These are phyloP conservation scores for Chiloscyllium punctatum DNA, from an alignment of 2,797 vertebrate genomes.

Conservation along the genomic window DNA sequence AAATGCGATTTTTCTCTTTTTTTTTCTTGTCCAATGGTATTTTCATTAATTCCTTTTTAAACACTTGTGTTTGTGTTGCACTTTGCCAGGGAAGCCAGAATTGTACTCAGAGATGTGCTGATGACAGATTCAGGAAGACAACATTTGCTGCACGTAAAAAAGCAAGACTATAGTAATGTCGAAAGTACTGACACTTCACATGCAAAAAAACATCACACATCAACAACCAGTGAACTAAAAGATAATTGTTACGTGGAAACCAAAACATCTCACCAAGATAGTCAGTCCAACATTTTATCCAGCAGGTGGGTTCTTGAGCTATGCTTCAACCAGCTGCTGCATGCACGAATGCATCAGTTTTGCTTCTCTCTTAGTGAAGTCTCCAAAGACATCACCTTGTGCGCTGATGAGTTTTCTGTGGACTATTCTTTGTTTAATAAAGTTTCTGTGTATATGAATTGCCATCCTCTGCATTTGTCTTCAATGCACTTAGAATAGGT, in stretches of 20 bases:
- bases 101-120: slow-evolving; percentile 67
- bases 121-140: slow-evolving; percentile 49
- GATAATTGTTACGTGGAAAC: slow-evolving; percentile 29
- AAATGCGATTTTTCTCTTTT: background rate
- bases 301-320: slow-evolving; percentile 34
- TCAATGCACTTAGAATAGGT: background rate
- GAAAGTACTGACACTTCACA: slow-evolving; percentile 35
- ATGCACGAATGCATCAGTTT: slow-evolving; percentile 27
- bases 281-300: slow-evolving; percentile 35
- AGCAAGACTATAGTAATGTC: slow-evolving; percentile 17
- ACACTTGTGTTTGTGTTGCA: background rate
- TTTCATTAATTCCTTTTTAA: background rate
- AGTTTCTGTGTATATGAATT: background rate
- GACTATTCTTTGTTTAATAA: background rate
- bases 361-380: background rate
- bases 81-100: slow-evolving; percentile 64
- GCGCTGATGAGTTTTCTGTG: background rate
- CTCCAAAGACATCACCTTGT: background rate
- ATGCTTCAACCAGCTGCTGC: background rate
- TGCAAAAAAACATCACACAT: slow-evolving; percentile 15
- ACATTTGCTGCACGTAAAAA: slow-evolving; percentile 34
- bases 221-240: slow-evolving; percentile 30
- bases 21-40: background rate
- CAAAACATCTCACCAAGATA: slow-evolving; percentile 34
- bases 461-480: background rate